Evolutionary conservation across 1,140 invertebrate species (phyloP).

Genomic region (Bathynomus jamesi): DNA sequence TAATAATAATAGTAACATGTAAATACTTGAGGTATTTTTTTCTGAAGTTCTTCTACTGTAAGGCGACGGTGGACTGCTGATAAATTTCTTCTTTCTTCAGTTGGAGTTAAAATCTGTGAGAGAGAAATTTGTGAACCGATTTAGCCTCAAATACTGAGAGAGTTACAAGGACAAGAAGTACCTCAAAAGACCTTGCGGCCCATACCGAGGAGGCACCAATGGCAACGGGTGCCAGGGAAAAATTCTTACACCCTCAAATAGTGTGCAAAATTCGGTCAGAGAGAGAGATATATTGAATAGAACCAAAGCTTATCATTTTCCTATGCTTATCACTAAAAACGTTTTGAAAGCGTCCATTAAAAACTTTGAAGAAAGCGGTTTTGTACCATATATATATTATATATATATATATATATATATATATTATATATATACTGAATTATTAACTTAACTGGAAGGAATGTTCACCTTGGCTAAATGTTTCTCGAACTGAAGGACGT

Average conservation of each 20-base stretch:
- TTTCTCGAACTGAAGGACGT: slow-evolving; percentile 75
- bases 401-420: slow-evolving; percentile 3
- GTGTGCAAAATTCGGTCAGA: too few species aligned
- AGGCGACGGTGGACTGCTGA: slow-evolving; percentile 70
- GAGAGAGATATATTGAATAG: slow-evolving; percentile 4
- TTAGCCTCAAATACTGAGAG: too few species aligned
- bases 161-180: too few species aligned
- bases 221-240: too few species aligned
- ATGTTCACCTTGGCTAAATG: slow-evolving; percentile 56
- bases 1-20: background rate
- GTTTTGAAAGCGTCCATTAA: background rate
- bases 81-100: slow-evolving; percentile 71
- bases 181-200: too few species aligned
- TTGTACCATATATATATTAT: background rate
- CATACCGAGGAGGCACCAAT: too few species aligned
- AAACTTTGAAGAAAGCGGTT: background rate
- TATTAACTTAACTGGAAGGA: background rate
- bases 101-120: slow-evolving; percentile 64
- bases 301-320: background rate
- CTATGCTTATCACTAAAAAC: background rate
- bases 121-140: too few species aligned
- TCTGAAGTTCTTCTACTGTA: slow-evolving; percentile 59
- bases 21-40: slow-evolving; percentile 50
- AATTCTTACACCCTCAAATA: too few species aligned
- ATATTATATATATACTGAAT: background rate